Conservation (phyloP, 2,888 invertebrate genomes). For the Trissolcus japonicus region DNA sequence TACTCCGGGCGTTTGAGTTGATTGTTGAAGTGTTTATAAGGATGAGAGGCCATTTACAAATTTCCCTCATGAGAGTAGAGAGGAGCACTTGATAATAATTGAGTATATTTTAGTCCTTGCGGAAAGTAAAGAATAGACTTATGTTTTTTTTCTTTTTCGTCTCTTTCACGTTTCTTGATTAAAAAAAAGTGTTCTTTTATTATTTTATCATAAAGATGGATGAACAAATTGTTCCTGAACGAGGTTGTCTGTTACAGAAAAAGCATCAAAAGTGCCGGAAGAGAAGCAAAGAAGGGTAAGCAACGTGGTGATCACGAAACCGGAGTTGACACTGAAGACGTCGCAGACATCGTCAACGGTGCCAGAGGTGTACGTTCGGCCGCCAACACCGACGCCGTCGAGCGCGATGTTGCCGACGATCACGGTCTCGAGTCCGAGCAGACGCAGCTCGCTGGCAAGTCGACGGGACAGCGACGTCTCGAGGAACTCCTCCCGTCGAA, state of each 20-base stretch:
- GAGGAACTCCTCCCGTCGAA: slow-evolving; percentile 64
- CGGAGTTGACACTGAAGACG: slow-evolving; percentile 15
- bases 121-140: too few relatives aligned
- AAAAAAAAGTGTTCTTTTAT: too few relatives aligned
- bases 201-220: too few relatives aligned
- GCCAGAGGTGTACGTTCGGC: slow-evolving; percentile 73
- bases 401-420: slow-evolving; percentile 70
- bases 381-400: slow-evolving; percentile 73
- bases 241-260: slow-evolving; percentile 11
- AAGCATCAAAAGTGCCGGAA: slow-evolving; percentile 11
- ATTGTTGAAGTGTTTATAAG: too few relatives aligned
- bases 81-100: too few relatives aligned
- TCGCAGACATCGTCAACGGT: slow-evolving; percentile 66
- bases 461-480: slow-evolving; percentile 66
- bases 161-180: too few relatives aligned
- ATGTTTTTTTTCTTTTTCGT: too few relatives aligned
- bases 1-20: too few relatives aligned
- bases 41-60: too few relatives aligned
- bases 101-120: too few relatives aligned
- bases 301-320: slow-evolving; percentile 18
- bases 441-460: slow-evolving; percentile 71
- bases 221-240: background rate
- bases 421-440: slow-evolving; percentile 72
- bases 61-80: too few relatives aligned
- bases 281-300: slow-evolving; percentile 8